phyloP scores from a whole-genome alignment of 2,888 invertebrate genomes.

The Ferrisia virgata region DNA sequence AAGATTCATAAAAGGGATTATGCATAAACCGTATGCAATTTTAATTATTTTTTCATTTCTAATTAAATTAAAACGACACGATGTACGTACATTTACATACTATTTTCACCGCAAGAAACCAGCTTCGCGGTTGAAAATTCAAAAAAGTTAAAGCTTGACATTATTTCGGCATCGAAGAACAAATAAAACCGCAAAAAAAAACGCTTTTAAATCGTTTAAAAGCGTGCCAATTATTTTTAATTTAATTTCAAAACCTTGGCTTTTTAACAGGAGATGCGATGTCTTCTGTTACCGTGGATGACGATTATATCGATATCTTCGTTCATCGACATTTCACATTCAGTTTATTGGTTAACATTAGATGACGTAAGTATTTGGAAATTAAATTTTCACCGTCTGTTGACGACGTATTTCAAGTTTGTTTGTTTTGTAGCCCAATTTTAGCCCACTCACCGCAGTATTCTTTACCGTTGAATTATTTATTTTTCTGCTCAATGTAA shows the following conservation, averaged over 20 bases:
- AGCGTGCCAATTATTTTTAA: not conserved
- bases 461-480: slow-evolving; percentile 76
- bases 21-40: not conserved
- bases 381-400: slow-evolving; percentile 18
- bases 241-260: not conserved
- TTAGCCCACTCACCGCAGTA: slow-evolving; percentile 72
- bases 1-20: not conserved
- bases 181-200: not conserved
- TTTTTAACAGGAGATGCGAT: slow-evolving; percentile 63
- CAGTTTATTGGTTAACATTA: slow-evolving; percentile 63
- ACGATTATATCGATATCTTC: slow-evolving; percentile 64
- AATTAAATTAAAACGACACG: not conserved
- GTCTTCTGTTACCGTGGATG: slow-evolving; percentile 73
- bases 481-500: slow-evolving; percentile 72
- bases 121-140: not conserved
- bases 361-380: slow-evolving; percentile 61
- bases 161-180: not conserved
- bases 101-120: not conserved
- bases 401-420: not conserved
- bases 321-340: slow-evolving; percentile 65
- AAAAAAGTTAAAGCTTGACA: not conserved
- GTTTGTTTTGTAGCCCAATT: slow-evolving; percentile 62
- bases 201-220: not conserved
- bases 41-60: not conserved
- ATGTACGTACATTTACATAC: too few species aligned